Evolutionary conservation across 2,888 invertebrate genomes (phyloP), one percentile per base, ranked within the genome.

Genomic region (Idaea dimidiata): DNA sequence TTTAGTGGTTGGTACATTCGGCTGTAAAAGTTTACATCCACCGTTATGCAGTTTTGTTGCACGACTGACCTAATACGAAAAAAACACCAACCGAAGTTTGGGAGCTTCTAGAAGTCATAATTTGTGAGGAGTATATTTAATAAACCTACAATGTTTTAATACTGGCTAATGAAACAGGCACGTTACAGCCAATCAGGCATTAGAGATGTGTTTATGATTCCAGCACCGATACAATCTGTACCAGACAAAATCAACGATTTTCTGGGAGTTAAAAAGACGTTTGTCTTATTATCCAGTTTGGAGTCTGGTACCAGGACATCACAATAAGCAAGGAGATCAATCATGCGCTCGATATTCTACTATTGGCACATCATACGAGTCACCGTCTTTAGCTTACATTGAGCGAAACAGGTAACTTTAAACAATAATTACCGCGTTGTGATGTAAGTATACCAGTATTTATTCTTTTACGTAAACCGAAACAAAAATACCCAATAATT

Each of bases 331-430:
- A 62, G 54, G 68, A 71, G 65, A 69, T 71, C 73, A 66, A 67
- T 65, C 62, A 68, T 64, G 60, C 59, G 63, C 63, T 64, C 61
- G 66, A 69, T 72, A 72, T 70, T 72, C 64, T 69, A 72, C 66
- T 62, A 70, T 79, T 80, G 80, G 78, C 79, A 80, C 80, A 72
- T 70, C 66, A 63, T 62, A 62, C 65, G 64, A 66, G 57, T 61
- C 59, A 17, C 18, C 17, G 56, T 14, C 17, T 10, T 17, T 7
- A 17, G 56, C 32, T 58, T 58, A 32, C 14, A 43, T 56, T 54
- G 17, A 61, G 17, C 54, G 65, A 66, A 59, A 67, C 65, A 61
- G 17, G 24, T 58, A 58, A 54, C 56, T 57, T 31, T 56, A 14
- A 53, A 53, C 17, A 59, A 31, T 17, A 74, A 75, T 72, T 73